phyloP scores from a whole-genome alignment of 2,113 vertebrate species.

The Atherinomorus stipes region DNA sequence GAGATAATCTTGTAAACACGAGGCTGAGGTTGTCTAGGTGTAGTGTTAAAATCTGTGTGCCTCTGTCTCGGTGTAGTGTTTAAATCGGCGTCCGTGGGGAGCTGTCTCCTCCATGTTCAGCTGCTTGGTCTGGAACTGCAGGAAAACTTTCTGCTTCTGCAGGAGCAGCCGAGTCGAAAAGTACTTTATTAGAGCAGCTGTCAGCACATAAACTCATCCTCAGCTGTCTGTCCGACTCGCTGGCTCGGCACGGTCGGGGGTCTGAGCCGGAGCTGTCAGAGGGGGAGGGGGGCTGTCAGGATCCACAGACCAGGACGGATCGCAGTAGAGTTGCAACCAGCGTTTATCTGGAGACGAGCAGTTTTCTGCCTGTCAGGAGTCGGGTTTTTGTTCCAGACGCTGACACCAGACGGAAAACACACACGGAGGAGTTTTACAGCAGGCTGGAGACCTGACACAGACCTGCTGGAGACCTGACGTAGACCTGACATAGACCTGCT shows the following conservation, averaged over 20 bases:
- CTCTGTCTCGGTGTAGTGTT: too few relatives aligned
- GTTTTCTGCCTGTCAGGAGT: constrained; percentile 61
- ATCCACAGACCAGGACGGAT: constrained; percentile 62
- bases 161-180: constrained; percentile 58
- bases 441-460: constrained; percentile 6
- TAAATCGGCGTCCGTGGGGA: too few relatives aligned
- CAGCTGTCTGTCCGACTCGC: constrained; percentile 55
- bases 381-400: constrained; percentile 40
- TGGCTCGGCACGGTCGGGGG: constrained; percentile 33
- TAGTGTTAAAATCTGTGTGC: too few relatives aligned
- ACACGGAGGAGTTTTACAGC: constrained; percentile 47
- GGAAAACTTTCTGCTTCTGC: constrained; percentile 32
- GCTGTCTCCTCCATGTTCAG: too few relatives aligned
- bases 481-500: too few relatives aligned
- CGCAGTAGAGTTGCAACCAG: constrained; percentile 76
- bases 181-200: constrained; percentile 77
- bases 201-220: constrained; percentile 70
- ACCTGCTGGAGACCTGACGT: too few relatives aligned
- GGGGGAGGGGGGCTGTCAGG: constrained; percentile 47
- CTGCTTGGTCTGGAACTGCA: too few relatives aligned
- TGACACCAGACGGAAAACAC: constrained; percentile 64
- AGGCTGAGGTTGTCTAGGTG: too few relatives aligned
- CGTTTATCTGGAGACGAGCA: constrained; percentile 66
- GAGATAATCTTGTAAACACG: too few relatives aligned
- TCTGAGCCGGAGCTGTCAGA: constrained; percentile 55